Evolutionary conservation across 2,113 vertebrate species (phyloP).

Genomic region (Embiotoca jacksoni): DNA sequence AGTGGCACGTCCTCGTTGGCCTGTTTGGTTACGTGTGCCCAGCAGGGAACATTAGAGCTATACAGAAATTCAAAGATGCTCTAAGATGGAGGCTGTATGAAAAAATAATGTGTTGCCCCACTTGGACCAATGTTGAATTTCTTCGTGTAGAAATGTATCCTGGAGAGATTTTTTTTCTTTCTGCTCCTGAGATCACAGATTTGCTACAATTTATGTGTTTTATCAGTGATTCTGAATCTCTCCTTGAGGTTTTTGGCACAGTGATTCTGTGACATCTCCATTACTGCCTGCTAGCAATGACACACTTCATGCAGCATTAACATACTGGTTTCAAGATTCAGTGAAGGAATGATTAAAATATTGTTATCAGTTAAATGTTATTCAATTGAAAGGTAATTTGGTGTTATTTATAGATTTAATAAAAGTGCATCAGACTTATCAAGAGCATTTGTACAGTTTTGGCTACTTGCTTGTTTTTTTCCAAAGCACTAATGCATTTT

Average conservation of each 20-base stretch:
- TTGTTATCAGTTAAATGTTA: not conserved
- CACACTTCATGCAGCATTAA: conserved; percentile 29
- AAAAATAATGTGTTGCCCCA: conserved; percentile 38
- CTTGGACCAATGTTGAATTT: conserved; percentile 46
- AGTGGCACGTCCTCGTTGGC: conserved; percentile 65
- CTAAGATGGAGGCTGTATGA: conserved; percentile 35
- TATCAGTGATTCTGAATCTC: conserved; percentile 35
- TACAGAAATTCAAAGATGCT: conserved; percentile 53
- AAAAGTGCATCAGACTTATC: not conserved
- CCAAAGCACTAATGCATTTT: conserved; percentile 11
- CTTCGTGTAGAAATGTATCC: conserved; percentile 25
- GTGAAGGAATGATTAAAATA: conserved; percentile 13
- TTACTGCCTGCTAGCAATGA: conserved; percentile 29
- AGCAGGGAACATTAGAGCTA: conserved; percentile 50
- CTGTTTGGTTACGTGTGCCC: conserved; percentile 56
- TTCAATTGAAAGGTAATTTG: not conserved
- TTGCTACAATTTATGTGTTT: conserved; percentile 23
- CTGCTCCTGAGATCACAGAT: conserved; percentile 20
- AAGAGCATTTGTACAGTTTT: not conserved
- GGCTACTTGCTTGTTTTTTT: not conserved
- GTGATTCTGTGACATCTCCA: conserved; percentile 35
- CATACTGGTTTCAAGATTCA: conserved; percentile 31
- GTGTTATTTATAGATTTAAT: conserved; percentile 3
- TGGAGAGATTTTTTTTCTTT: conserved; percentile 8
- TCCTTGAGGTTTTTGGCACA: conserved; percentile 40